Percentiles rank a stretch among this genome's conserved stretches.
phyloP scores from a whole-genome alignment of 2,113 vertebrate genomes.

The Hippocampus guttulatus region DNA sequence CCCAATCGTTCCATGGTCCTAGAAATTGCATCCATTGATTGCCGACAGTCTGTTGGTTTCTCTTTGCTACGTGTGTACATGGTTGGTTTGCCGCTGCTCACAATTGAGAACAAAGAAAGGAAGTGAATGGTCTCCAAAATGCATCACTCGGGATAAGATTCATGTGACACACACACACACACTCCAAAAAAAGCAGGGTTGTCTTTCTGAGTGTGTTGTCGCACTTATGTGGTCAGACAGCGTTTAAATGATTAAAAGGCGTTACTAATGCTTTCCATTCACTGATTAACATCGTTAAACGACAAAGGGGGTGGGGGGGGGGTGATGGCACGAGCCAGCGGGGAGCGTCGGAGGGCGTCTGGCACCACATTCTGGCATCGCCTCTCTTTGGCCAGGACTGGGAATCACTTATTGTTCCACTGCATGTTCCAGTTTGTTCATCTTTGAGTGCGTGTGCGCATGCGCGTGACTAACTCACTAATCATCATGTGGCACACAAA shows the following conservation, averaged over 20 bases:
- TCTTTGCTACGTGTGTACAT: too few species aligned
- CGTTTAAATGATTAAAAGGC: conserved; percentile 62
- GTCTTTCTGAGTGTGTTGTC: conserved; percentile 44
- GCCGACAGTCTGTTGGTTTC: too few species aligned
- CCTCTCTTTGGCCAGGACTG: neutral
- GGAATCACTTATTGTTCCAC: neutral
- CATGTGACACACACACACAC: conserved; percentile 19
- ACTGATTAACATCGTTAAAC: conserved; percentile 56
- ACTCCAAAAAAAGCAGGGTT: conserved; percentile 24
- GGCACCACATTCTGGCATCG: neutral
- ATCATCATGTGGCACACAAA: too few species aligned
- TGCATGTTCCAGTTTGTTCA: neutral
- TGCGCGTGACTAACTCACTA: too few species aligned
- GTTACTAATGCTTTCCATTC: conserved; percentile 65
- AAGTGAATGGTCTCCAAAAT: neutral
- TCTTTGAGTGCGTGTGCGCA: neutral
- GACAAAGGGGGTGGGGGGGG: conserved; percentile 1
- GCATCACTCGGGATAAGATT: conserved; percentile 7
- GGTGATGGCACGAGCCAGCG: neutral
- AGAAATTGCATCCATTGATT: too few species aligned
- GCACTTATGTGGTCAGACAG: conserved; percentile 52
- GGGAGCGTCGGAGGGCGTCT: conserved; percentile 11
- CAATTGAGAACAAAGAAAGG: neutral
- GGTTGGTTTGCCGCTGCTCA: too few species aligned
- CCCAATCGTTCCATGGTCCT: too few species aligned